phyloP scores from a whole-genome alignment of 2,113 vertebrate species.

The Fregata magnificens region DNA sequence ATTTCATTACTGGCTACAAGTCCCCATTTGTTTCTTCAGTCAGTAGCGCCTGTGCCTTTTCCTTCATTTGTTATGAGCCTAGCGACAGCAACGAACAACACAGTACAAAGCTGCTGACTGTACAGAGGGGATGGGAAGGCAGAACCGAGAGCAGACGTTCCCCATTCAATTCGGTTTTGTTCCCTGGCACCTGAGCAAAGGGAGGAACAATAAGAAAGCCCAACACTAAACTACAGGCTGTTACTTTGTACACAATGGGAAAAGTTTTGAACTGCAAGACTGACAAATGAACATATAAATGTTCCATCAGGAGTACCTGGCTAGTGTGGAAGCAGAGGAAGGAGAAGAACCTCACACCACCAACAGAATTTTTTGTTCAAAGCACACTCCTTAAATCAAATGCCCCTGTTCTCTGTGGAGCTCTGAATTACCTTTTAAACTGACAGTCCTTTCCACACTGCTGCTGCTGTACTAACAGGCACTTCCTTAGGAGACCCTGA shows the following conservation, averaged over 20 bases:
- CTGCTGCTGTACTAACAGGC: background rate
- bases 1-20: background rate
- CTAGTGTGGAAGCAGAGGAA: background rate
- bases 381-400: background rate
- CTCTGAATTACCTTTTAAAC: background rate
- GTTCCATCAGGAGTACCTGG: background rate
- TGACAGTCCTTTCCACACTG: background rate
- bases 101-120: background rate
- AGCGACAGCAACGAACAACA: background rate
- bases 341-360: background rate
- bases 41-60: background rate
- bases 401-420: background rate
- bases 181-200: background rate
- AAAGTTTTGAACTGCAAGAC: background rate
- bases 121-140: background rate
- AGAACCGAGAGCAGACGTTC: background rate
- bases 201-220: background rate
- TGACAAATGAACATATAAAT: background rate
- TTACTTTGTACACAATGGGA: background rate
- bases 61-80: rapidly evolving
- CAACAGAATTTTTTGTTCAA: background rate
- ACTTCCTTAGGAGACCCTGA: background rate
- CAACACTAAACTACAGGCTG: background rate
- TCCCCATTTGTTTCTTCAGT: background rate
- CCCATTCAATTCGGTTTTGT: background rate